Conservation (phyloP, 2,888 invertebrate genomes). For the Pomacea canaliculata region DNA sequence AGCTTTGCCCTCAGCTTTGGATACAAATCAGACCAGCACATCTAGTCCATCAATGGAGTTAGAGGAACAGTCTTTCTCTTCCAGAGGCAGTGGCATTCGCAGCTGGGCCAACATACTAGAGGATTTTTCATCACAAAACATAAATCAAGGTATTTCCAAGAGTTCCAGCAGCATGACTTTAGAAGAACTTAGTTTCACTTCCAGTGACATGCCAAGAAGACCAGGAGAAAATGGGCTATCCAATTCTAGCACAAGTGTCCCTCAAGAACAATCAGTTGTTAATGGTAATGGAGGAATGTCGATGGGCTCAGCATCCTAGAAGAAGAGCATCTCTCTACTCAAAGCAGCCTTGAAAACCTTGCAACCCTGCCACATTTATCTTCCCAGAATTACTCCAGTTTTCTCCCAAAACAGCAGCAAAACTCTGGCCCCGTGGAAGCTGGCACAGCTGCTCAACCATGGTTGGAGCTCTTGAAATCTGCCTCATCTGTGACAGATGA, state of each 20-base stretch:
- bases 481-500: neutral
- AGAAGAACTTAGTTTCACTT: conserved; percentile 21
- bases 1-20: neutral
- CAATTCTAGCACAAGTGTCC: neutral
- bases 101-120: conserved; percentile 21
- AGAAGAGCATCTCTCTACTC: neutral
- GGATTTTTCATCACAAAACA: conserved; percentile 10
- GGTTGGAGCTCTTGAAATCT: neutral
- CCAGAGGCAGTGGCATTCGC: neutral
- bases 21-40: neutral
- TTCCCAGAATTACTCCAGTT: no score
- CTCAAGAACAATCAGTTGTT: conserved; percentile 5
- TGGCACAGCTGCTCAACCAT: neutral
- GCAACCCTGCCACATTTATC: no score
- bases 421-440: no score
- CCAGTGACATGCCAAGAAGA: neutral
- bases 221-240: neutral
- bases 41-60: conserved; percentile 13
- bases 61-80: conserved; percentile 20
- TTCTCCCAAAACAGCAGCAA: no score
- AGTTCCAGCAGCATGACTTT: conserved; percentile 10
- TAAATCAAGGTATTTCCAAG: neutral
- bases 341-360: no score
- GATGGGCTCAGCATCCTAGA: neutral
- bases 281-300: conserved; percentile 3